Conservation (phyloP, 2,797 vertebrate genomes). For the Mareca strepera region DNA sequence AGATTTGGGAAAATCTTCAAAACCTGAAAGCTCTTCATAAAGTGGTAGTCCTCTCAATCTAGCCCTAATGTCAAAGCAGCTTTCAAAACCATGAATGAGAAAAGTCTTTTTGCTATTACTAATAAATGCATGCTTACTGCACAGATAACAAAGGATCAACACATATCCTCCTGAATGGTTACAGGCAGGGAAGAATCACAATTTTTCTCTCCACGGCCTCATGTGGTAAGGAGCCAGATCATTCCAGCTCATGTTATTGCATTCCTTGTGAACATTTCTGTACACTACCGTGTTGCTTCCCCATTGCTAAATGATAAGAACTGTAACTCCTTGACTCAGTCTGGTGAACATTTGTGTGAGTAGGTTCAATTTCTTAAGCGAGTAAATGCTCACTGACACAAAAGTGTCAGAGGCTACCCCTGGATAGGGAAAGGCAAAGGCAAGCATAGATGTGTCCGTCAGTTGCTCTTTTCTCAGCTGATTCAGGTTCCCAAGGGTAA, state of each 20-base stretch:
- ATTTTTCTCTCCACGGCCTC: not conserved
- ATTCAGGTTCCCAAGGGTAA: not conserved
- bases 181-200: not conserved
- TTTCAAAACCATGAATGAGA: not conserved
- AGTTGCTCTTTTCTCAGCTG: slow-evolving; percentile 26
- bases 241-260: slow-evolving; percentile 29
- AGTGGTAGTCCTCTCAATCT: not conserved
- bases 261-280: slow-evolving; percentile 45
- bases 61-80: not conserved
- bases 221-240: not conserved
- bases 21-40: not conserved
- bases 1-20: not conserved
- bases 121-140: not conserved
- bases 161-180: not conserved
- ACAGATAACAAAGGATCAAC: not conserved
- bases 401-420: not conserved
- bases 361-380: not conserved
- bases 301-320: not conserved
- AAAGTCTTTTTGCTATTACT: not conserved
- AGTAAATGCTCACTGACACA: not conserved
- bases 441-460: not conserved
- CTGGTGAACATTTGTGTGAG: not conserved
- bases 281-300: not conserved
- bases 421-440: not conserved
- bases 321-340: not conserved